Percentiles rank a stretch among this genome's conserved stretches.
Evolutionary conservation across 2,113 vertebrate species (phyloP).

Genomic region (Oryzias melastigma): DNA sequence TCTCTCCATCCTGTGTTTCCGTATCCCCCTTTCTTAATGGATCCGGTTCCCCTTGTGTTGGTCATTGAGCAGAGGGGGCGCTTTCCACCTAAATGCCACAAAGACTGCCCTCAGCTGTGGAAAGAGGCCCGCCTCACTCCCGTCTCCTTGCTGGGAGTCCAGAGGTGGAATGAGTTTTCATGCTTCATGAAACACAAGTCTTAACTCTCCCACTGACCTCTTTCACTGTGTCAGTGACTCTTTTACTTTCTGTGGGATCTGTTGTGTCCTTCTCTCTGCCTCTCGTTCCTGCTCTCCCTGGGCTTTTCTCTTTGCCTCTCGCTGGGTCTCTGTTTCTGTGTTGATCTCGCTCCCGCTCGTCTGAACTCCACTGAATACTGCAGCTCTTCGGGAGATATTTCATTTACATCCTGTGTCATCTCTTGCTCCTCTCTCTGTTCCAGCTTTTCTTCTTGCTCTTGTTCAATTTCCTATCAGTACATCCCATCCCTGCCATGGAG

Average conservation of each 20-base stretch:
- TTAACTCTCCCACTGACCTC: conserved; percentile 52
- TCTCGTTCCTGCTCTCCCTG: conserved; percentile 9
- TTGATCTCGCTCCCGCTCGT: conserved; percentile 20
- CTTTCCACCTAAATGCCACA: conserved; percentile 22
- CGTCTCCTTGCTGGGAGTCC: conserved; percentile 34
- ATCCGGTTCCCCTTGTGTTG: conserved; percentile 4
- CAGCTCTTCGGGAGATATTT: conserved; percentile 41
- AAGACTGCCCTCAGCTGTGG: conserved; percentile 17
- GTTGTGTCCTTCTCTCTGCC: conserved; percentile 11
- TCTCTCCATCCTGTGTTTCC: neutral
- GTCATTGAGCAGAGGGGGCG: conserved; percentile 27
- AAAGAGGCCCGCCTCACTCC: conserved; percentile 14
- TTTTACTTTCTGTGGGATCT: conserved; percentile 37
- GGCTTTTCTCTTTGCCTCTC: conserved; percentile 13
- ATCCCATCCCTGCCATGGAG: neutral
- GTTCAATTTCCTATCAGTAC: conserved; percentile 23
- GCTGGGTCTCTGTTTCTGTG: conserved; percentile 2
- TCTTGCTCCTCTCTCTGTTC: conserved; percentile 14
- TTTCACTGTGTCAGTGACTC: conserved; percentile 32
- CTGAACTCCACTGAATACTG: conserved; percentile 35
- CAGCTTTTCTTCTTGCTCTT: conserved; percentile 21
- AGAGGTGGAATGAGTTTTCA: conserved; percentile 70
- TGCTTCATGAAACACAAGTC: conserved; percentile 47
- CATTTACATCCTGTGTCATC: conserved; percentile 41
- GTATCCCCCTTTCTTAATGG: neutral